Evolutionary conservation across 2,888 invertebrate species (phyloP), one percentile per base, ranked within the genome.

Genomic region (Arctia plantaginis): DNA sequence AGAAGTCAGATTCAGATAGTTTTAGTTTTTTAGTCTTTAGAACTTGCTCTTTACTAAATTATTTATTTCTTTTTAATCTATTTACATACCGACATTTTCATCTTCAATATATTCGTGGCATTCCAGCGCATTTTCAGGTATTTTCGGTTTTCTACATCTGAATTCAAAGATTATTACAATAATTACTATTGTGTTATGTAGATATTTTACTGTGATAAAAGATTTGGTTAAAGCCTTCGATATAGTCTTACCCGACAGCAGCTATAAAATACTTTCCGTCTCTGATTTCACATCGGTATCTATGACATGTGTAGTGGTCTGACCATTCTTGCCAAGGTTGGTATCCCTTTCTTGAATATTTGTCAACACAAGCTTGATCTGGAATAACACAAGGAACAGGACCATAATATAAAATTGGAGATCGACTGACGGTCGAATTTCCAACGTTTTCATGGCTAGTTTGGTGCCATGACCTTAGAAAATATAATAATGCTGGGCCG

Each of bases 241-340:
- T 18, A n/a, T 6, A 41, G 1, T 44, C 55, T 77, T 87, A 95
- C 95, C 95, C 95, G 71, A 95, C 95, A 77, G 95, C 95, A 59
- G 95, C 95, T 39, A 95, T 95, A 75, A 95, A 95, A 76, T 95
- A 95, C 86, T 95, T 95, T 67, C 95, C 95, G 80, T 95, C 95
- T 13, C 95, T 88, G 59, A 95, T 95, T 79, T 95, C 95, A 77
- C 95, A 95, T 85, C 95, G 86, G 77, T 95, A 95, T 47, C 95
- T 83, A 74, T 95, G 95, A 77, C 95, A 95, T 0, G 95, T 95
- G 77, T 95, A 95, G 76, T 95, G 95, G 77, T 95, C 95, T 0
- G 95, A 95, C 95, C 95, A 95, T 75, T 95, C 95, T 69, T 95
- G 95, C 95, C 95, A 95, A 0, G 95, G 95, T 77, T 95, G 95